These are phyloP conservation scores for Rhimphoctona megacephalus DNA, from an alignment of 2,888 invertebrate species.

Conservation along the genomic window DNA sequence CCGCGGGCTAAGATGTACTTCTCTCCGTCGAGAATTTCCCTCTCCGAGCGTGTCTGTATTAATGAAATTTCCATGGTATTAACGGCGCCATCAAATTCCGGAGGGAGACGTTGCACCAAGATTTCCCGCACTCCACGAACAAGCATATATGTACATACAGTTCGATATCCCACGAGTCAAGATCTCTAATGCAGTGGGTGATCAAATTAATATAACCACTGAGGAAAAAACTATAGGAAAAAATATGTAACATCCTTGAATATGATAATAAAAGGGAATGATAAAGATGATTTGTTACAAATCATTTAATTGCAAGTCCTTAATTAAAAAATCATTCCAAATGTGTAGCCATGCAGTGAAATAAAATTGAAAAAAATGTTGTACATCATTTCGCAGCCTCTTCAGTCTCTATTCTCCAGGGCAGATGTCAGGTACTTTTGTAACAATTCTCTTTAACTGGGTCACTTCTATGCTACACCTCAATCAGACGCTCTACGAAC, in stretches of 20 bases:
- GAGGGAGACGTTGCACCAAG: slow-evolving; percentile 33
- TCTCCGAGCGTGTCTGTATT: slow-evolving; percentile 60
- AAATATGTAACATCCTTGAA: background rate
- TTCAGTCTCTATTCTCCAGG: background rate
- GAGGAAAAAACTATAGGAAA: background rate
- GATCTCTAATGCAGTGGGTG: background rate
- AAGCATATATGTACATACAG: slow-evolving; percentile 5
- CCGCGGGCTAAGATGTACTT: slow-evolving; percentile 1
- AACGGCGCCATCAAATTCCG: slow-evolving; percentile 47
- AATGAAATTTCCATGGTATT: slow-evolving; percentile 66
- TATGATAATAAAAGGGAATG: background rate
- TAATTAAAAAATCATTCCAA: too few relatives aligned
- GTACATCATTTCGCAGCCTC: background rate
- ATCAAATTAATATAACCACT: background rate
- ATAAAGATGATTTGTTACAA: too few relatives aligned
- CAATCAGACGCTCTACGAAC: background rate
- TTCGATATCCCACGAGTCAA: slow-evolving; percentile 30
- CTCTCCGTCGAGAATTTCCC: slow-evolving; percentile 51
- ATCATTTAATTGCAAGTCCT: too few relatives aligned
- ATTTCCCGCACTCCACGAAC: background rate
- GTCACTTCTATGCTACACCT: background rate
- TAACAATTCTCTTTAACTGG: background rate
- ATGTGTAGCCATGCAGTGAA: too few relatives aligned
- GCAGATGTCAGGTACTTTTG: background rate
- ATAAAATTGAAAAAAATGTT: background rate